These are phyloP conservation scores for Puffinus mauretanicus DNA, from an alignment of 2,113 vertebrate species.

Conservation along the genomic window DNA sequence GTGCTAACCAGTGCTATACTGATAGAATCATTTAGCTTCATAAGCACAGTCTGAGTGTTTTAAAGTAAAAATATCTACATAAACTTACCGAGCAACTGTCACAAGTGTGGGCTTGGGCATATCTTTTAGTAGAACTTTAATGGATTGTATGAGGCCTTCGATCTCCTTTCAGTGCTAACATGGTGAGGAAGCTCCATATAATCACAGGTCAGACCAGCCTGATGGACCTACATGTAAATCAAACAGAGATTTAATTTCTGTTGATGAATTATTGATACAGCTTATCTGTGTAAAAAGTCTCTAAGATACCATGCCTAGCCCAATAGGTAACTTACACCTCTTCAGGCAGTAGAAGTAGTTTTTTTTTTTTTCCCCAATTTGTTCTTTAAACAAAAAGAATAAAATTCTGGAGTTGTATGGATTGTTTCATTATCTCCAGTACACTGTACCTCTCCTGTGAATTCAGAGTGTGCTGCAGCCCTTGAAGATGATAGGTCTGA, in stretches of 20 bases:
- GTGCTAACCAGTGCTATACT: background rate
- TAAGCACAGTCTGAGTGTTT: background rate
- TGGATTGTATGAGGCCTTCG: conserved; percentile 76
- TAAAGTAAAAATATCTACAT: background rate
- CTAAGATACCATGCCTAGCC: background rate
- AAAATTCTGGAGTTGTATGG: background rate
- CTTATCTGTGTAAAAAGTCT: background rate
- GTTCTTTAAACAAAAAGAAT: background rate
- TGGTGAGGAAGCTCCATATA: conserved; percentile 93
- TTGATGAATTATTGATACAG: background rate
- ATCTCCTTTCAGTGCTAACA: conserved; percentile 88
- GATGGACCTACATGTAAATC: conserved; percentile 83
- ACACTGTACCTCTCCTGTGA: background rate
- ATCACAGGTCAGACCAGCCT: conserved; percentile 95
- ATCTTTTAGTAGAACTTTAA: conserved; percentile 74
- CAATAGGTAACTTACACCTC: background rate
- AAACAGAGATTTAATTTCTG: background rate
- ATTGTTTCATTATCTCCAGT: background rate
- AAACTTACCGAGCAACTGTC: conserved; percentile 87
- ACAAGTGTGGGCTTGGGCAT: conserved; percentile 88
- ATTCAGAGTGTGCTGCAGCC: background rate
- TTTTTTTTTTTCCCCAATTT: rapidly evolving
- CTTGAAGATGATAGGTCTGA: background rate
- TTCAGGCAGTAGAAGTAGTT: background rate
- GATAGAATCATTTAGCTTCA: background rate